Conservation (phyloP, 2,797 vertebrate genomes). For the Phaenicophaeus curvirostris region DNA sequence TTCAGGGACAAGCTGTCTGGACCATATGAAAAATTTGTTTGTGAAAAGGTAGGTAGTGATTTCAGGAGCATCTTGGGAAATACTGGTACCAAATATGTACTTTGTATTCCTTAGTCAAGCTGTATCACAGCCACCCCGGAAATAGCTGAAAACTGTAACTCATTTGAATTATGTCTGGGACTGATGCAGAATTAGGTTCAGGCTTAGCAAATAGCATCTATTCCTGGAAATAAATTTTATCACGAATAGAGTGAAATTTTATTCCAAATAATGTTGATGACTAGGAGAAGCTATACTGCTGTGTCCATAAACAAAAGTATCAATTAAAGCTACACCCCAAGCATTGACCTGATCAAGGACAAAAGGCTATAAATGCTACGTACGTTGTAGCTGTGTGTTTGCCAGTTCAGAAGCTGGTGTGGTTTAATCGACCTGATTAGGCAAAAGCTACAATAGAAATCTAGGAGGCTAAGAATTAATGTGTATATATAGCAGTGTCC, state of each 20-base stretch:
- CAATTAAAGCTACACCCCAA: neutral
- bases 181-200: neutral
- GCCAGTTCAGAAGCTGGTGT: neutral
- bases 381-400: neutral
- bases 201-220: neutral
- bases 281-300: neutral
- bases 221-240: neutral
- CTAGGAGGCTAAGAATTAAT: neutral
- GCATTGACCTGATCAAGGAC: neutral
- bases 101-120: neutral
- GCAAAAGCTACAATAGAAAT: neutral
- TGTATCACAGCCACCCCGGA: neutral
- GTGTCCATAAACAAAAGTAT: neutral
- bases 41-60: constrained; percentile 74
- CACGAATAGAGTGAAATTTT: neutral
- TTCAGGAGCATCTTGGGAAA: neutral
- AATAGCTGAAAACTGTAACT: neutral
- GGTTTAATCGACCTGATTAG: neutral
- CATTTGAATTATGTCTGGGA: neutral
- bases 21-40: constrained; percentile 80
- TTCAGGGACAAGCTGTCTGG: constrained; percentile 84
- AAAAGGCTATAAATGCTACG: neutral
- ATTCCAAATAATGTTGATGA: neutral
- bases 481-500: neutral
- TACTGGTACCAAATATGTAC: neutral